Base-by-base conservation (phyloP, 1,140 invertebrate genomes). In the Aphaenogaster ashmeadi region DNA sequence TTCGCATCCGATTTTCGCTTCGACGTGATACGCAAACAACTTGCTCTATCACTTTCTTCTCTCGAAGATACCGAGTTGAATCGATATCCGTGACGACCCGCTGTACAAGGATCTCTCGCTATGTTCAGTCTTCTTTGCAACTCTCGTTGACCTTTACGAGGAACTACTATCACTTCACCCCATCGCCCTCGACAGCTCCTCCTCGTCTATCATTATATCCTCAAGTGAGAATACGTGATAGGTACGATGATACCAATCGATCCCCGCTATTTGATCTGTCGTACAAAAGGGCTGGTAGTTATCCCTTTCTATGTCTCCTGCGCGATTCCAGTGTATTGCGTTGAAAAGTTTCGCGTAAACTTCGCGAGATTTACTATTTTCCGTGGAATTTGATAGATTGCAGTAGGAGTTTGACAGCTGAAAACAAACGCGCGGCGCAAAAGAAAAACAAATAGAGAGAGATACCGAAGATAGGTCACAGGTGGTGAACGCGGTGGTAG, bases 361-460 rank as follows among this genome's bases (percentile, higher is more conserved):
- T 0, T 21, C 50, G 52, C 21, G 33, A 52, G 38, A 66, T 84
- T 81, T 44, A 50, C 47, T 41, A 74, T 58, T 69, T 77, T 77
- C 18, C 69, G 41, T 58, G 36, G 60, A 81, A 81, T 83, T 88
- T 91, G 90, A 92, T 87, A 80, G 86, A 91, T 90, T 91, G 62
- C 87, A 47, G 87, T 64, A 41, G 64, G 41, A 78, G 67, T 27
- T 71, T 44, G 84, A 90, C 83, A 47, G 84, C 36, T 87, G 71
- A 78, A 87, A 89, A 60, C 52, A 47, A 36, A 56, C 44, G 80
- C 21, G 33, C 27, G 47, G 33, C 50, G 52, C 13, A 44, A 60
- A n/a, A 52, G 36, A 77, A 77, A 27, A 58, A 66, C 47, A 85
- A 58, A 38, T 41, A 77, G 56, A 64, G 11, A 27, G 38, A 66